phyloP scores from a whole-genome alignment of 2,797 vertebrate genomes.

The Varecia variegata region DNA sequence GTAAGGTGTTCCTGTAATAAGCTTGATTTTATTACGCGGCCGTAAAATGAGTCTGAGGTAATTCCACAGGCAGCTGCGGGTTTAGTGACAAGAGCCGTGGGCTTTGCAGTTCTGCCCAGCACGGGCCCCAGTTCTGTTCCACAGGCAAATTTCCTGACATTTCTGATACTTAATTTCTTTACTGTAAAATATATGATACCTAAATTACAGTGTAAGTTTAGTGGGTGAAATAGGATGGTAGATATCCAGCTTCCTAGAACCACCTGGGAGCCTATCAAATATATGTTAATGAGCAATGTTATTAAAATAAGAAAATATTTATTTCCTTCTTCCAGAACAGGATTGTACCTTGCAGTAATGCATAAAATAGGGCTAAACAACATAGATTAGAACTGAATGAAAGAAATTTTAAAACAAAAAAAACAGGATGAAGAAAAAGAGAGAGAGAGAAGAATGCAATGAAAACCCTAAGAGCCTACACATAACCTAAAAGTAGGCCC shows the following conservation, averaged over 20 bases:
- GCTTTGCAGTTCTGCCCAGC: background rate
- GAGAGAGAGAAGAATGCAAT: background rate
- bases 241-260: background rate
- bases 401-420: background rate
- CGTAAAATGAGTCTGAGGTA: background rate
- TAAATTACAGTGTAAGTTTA: background rate
- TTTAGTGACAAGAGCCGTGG: background rate
- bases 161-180: background rate
- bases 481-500: background rate
- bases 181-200: background rate
- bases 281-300: background rate
- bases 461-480: background rate
- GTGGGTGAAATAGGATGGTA: background rate
- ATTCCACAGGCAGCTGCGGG: background rate
- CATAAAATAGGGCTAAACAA: background rate
- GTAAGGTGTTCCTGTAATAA: background rate
- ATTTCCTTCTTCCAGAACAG: background rate
- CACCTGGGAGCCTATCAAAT: background rate
- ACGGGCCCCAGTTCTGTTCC: background rate
- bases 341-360: background rate
- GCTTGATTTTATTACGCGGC: background rate
- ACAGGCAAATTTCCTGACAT: background rate
- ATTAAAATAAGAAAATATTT: background rate
- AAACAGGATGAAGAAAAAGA: background rate
- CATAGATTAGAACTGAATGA: background rate